These are phyloP conservation scores for Callipepla squamata DNA, from an alignment of 2,113 vertebrate genomes.

Conservation along the genomic window DNA sequence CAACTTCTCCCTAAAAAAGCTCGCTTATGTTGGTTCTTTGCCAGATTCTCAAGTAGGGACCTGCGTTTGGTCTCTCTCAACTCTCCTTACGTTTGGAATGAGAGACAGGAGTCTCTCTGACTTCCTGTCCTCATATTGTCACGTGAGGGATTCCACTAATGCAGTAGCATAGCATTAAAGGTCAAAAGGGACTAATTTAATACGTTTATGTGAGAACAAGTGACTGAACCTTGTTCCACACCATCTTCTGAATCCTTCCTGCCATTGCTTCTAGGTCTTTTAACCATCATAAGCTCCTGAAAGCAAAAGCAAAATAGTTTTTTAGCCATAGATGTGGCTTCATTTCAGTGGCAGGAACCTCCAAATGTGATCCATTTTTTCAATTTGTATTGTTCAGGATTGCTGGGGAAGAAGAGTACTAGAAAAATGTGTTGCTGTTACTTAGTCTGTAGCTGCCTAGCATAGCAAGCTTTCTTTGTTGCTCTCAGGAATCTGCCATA, in stretches of 20 bases:
- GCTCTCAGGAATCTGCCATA: not conserved
- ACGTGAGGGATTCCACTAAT: conserved; percentile 26
- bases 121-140: not conserved
- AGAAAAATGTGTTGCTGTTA: not conserved
- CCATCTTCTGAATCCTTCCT: not conserved
- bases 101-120: not conserved
- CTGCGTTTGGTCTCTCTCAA: not conserved
- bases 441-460: not conserved
- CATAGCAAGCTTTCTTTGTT: conserved; percentile 15
- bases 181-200: not conserved
- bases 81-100: not conserved
- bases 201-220: not conserved
- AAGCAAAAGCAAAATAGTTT: not conserved
- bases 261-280: not conserved
- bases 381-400: not conserved
- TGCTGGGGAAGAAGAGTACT: not conserved
- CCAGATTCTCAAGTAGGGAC: not conserved
- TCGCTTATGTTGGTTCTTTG: not conserved
- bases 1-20: not conserved
- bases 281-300: not conserved
- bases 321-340: not conserved
- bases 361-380: not conserved
- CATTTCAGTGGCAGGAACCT: not conserved
- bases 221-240: not conserved
- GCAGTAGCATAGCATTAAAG: not conserved